Conservation (phyloP, 2,797 vertebrate species). For the Toxotes lorentzi region DNA sequence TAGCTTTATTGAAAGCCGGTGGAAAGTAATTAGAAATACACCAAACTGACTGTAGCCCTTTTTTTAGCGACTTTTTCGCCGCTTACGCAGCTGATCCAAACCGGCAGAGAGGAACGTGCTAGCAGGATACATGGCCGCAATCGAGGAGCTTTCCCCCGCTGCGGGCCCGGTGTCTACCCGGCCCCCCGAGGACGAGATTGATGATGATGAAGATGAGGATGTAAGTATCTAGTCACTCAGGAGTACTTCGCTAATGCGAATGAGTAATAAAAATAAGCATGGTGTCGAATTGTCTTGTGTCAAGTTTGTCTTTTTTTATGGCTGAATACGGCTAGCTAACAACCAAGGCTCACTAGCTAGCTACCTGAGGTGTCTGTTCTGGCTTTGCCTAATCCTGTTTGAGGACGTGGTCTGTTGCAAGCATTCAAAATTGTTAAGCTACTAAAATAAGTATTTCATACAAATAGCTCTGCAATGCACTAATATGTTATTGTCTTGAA, state of each 20-base stretch:
- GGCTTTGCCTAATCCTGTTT: not conserved
- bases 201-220: constrained; percentile 88
- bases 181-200: constrained; percentile 85
- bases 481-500: not conserved
- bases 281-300: not conserved
- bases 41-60: not conserved
- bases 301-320: accelerated
- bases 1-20: constrained; percentile 21
- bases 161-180: constrained; percentile 82
- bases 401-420: not conserved
- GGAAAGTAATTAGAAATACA: not conserved
- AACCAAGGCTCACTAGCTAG: constrained; percentile 24
- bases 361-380: not conserved
- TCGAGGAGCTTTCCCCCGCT: constrained; percentile 84
- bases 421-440: accelerated
- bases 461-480: accelerated
- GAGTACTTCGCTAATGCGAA: accelerated
- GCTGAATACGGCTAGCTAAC: not conserved
- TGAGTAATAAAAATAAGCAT: accelerated
- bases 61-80: not conserved
- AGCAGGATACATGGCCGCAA: constrained; percentile 75
- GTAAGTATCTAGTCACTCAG: constrained; percentile 56
- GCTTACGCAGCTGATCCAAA: not conserved
- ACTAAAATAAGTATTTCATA: not conserved
- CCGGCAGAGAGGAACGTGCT: constrained; percentile 17